A percentile compares a stretch with the other conserved stretches of the same genome.
Conservation (phyloP, 2,888 invertebrate genomes). For the Oscheius myriophilus region DNA sequence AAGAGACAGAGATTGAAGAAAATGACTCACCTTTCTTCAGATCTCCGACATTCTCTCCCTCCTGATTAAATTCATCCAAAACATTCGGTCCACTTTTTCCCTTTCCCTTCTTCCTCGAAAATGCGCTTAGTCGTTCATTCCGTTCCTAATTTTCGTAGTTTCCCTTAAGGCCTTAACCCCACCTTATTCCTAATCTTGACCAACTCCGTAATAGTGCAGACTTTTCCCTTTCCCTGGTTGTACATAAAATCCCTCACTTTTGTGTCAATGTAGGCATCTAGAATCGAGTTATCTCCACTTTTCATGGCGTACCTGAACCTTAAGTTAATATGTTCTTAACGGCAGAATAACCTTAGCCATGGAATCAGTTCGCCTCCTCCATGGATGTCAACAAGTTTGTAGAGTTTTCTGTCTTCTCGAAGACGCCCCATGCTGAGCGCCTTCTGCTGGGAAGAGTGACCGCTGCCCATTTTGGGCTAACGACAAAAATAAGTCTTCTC, state of each 20-base stretch:
- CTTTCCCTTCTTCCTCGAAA: slow-evolving; percentile 60
- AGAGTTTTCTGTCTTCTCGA: slow-evolving; percentile 48
- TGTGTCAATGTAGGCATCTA: slow-evolving; percentile 48
- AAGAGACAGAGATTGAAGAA: too few species aligned
- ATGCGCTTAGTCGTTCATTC: slow-evolving; percentile 56
- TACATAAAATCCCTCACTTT: slow-evolving; percentile 87
- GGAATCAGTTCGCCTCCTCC: slow-evolving; percentile 91
- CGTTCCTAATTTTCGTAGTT: slow-evolving; percentile 78
- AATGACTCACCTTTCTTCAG: slow-evolving; percentile 57
- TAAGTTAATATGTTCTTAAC: not conserved
- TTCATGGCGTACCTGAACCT: slow-evolving; percentile 54
- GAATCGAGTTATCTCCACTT: slow-evolving; percentile 59
- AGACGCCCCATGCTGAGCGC: slow-evolving; percentile 36
- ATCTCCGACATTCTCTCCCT: slow-evolving; percentile 57
- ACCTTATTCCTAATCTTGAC: slow-evolving; percentile 84
- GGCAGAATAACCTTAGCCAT: slow-evolving; percentile 68
- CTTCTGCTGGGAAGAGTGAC: slow-evolving; percentile 35
- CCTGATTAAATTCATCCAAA: slow-evolving; percentile 58
- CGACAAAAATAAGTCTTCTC: too few species aligned
- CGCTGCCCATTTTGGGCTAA: slow-evolving; percentile 40
- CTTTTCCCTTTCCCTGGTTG: slow-evolving; percentile 88
- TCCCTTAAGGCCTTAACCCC: not conserved
- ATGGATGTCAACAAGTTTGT: slow-evolving; percentile 83
- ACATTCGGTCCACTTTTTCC: slow-evolving; percentile 64
- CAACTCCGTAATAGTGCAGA: slow-evolving; percentile 87